phyloP scores from a whole-genome alignment of 2,888 invertebrate species.

The Lasiommata megera region DNA sequence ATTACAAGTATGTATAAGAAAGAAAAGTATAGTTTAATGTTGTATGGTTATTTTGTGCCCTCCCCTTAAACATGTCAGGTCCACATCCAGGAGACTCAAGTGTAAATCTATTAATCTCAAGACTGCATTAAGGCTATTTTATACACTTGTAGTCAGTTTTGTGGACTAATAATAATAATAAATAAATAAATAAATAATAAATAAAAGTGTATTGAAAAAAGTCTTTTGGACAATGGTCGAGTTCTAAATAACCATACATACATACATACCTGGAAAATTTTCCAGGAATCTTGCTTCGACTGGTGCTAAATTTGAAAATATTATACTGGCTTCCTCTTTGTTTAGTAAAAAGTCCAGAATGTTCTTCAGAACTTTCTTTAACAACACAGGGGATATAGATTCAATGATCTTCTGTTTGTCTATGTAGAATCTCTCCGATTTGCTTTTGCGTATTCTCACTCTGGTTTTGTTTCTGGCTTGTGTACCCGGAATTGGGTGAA shows the following conservation, averaged over 20 bases:
- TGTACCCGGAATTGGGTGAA: neutral
- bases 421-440: constrained; percentile 17
- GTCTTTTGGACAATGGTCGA: too few relatives aligned
- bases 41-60: too few relatives aligned
- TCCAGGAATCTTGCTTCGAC: constrained; percentile 32
- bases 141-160: too few relatives aligned
- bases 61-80: too few relatives aligned
- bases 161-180: too few relatives aligned
- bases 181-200: too few relatives aligned
- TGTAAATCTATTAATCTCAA: too few relatives aligned
- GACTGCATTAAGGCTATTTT: too few relatives aligned
- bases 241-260: neutral
- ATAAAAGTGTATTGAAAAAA: too few relatives aligned
- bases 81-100: too few relatives aligned
- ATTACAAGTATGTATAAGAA: too few relatives aligned
- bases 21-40: too few relatives aligned
- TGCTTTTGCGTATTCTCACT: neutral
- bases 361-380: constrained; percentile 29
- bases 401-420: constrained; percentile 25
- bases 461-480: neutral
- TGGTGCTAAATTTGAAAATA: constrained; percentile 33
- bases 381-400: constrained; percentile 29
- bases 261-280: constrained; percentile 20
- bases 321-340: constrained; percentile 30
- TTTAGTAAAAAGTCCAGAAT: constrained; percentile 38